phyloP scores from a whole-genome alignment of 2,113 vertebrate genomes.

The Scartelaos histophorus region DNA sequence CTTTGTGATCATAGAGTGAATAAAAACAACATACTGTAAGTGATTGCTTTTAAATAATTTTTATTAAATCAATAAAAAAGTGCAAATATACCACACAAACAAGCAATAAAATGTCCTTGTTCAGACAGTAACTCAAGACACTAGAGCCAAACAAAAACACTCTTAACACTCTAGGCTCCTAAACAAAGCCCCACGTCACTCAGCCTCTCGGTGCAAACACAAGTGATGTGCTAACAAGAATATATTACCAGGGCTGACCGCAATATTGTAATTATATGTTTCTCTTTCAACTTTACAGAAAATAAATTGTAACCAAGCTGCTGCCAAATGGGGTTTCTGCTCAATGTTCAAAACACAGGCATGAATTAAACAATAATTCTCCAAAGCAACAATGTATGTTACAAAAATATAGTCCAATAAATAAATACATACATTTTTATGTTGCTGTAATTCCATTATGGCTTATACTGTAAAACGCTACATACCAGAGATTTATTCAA shows the following conservation, averaged over 20 bases:
- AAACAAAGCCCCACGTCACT: not conserved
- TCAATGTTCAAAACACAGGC: not conserved
- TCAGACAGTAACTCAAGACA: constrained; percentile 7
- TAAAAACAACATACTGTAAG: not conserved
- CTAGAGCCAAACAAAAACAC: not conserved
- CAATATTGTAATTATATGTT: not conserved
- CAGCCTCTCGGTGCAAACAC: constrained; percentile 2
- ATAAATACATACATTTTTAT: not conserved
- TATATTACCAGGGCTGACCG: not conserved
- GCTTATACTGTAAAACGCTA: not conserved
- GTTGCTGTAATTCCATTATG: not conserved
- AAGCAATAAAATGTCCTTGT: constrained; percentile 23
- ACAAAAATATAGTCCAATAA: not conserved
- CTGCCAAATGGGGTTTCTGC: not conserved
- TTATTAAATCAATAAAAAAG: constrained; percentile 56
- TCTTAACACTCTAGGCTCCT: not conserved
- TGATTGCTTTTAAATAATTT: constrained; percentile 37
- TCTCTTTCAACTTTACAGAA: not conserved
- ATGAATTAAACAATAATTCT: not conserved
- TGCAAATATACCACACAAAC: constrained; percentile 49
- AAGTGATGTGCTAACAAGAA: not conserved
- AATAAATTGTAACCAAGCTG: not conserved
- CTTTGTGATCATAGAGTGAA: not conserved
- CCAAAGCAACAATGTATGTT: not conserved
- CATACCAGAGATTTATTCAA: not conserved